Evolutionary conservation across 2,113 vertebrate genomes (phyloP), one percentile per base, ranked within the genome.

Genomic region (Noturus placidus): DNA sequence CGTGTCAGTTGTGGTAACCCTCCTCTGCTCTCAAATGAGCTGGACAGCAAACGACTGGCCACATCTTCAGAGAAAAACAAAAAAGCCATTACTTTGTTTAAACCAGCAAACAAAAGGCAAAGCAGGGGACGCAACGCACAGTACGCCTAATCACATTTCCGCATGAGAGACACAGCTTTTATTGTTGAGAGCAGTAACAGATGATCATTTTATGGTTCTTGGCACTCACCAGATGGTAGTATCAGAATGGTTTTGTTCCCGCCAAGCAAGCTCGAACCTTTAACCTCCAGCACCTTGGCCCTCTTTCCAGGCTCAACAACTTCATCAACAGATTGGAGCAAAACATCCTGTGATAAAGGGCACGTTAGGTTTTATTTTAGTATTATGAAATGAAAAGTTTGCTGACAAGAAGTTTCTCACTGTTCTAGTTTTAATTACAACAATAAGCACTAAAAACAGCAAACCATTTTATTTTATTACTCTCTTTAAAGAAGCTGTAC

Each of bases 1-100:
- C 97, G 96, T 30, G 98, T 99, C 91, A 99, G 96, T 80, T 98
- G 97, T 25, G 98, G 98, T 86, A 99, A 93, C 83, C 86, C 91
- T 14, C 94, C 91, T 61, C 93, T 95, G 88, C 94, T 93, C 77
- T 98, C 97, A 85, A 96, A 94, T 4, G 97, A 97, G 90, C 95
- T 96, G 92, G 96, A 96, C 91, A 99, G 92, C 84, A 99, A 95
- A 92, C 96, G 96, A 93, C 97, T 96, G 0, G 97, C 97, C 96
- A 99, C 90, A 92, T 99, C 98, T 99, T 89, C 61, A 89, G 52
- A 83, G 38, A 33, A 15, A 56, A 25, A 38, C 2, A 50, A 6
- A 42, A 59, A 52, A 84, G 27, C 3, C 42, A 25, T 4, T 25
- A 35, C 52, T 10, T 35, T 46, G 6, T 59, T 52, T 77, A 69